Base-by-base conservation (phyloP, 2,113 vertebrate genomes). In the Pipa parva region DNA sequence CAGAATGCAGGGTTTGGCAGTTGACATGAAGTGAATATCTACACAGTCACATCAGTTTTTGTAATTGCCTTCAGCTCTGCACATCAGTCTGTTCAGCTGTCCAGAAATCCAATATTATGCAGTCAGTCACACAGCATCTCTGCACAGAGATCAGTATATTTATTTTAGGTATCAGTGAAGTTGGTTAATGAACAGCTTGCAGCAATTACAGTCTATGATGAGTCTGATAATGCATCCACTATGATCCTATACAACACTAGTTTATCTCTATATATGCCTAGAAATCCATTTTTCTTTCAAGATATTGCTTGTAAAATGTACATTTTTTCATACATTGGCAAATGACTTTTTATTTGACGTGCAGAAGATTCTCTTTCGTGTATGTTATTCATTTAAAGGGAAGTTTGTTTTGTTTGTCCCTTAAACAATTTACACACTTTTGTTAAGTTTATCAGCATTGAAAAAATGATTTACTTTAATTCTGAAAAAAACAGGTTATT, bases 21-120 rank as follows among this genome's bases (percentile, higher is more conserved):
- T 64, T 50, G 20, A 50, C 24, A 64, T 39, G 20, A 56, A 65
- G 36, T 56, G 24, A 15, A 65, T 45, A 56, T 49, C 46, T 56
- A 21, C 54, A 21, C 63, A 56, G 63, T 65, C 51, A 65, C 37
- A 65, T 65, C 63, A 46, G 26, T 65, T 65, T 56, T 45, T 56
- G 36, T 65, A 65, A 65, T 65, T 65, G 63, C 63, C 36, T 65
- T 65, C 63, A 65, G 63, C 18, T 28, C 37, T 18, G 36, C 63
- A 45, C 63, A 64, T 64, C 63, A 64, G 50, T 64, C 50, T 55
- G 63, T 27, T 46, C 25, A 56, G 50, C 63, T 65, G 63, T 65
- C 63, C 63, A 65, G 63, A 65, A 65, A 65, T 65, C 63, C 63
- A 65, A 65, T 64, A 17, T 64, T 55, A 64, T 56, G 36, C 21